Conservation (phyloP, 2,113 vertebrate species). For the Chauna torquata region DNA sequence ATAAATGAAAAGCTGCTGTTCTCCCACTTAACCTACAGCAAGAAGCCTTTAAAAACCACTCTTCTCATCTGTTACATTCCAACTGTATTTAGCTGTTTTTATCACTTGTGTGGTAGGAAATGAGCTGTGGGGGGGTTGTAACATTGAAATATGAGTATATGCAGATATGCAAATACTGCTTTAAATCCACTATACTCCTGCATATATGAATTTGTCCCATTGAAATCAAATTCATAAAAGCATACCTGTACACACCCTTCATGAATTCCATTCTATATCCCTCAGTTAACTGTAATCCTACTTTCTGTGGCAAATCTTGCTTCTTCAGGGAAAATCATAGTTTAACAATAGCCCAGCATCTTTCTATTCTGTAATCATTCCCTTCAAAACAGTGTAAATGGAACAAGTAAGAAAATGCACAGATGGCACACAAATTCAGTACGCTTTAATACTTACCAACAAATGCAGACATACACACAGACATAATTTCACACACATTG, state of each 20-base stretch:
- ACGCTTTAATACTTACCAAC: not conserved
- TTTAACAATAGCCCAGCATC: not conserved
- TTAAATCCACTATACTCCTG: not conserved
- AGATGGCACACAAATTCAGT: not conserved
- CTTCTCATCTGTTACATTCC: constrained; percentile 13
- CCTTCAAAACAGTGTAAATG: not conserved
- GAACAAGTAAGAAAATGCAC: not conserved
- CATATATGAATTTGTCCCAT: not conserved
- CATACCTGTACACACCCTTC: not conserved
- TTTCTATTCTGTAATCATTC: not conserved
- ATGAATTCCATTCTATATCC: not conserved
- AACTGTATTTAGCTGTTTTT: not conserved
- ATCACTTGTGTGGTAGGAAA: not conserved
- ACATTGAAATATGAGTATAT: not conserved
- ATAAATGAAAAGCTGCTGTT: constrained; percentile 21
- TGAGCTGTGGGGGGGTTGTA: not conserved
- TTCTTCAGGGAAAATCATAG: not conserved
- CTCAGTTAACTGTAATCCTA: not conserved
- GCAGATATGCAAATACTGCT: not conserved
- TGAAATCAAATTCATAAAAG: not conserved
- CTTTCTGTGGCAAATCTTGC: not conserved
- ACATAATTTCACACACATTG: not conserved
- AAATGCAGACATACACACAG: not conserved
- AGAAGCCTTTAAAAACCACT: not conserved
- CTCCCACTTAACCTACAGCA: not conserved